A percentile compares a stretch with the other conserved stretches of the same genome.
phyloP scores from a whole-genome alignment of 1,140 invertebrate genomes.

The Zaprionus nigranus region DNA sequence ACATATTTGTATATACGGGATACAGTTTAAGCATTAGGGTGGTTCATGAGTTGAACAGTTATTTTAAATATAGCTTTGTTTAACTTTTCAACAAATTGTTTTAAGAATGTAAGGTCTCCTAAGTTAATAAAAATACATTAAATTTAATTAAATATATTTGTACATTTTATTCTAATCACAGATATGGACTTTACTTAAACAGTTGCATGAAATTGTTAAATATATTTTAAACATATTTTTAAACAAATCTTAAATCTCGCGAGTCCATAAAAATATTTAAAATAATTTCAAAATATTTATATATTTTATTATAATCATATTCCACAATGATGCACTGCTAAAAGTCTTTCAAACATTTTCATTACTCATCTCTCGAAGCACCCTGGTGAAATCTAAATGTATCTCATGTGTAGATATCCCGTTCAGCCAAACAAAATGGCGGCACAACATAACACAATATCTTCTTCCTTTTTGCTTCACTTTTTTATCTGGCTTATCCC shows the following conservation, averaged over 20 bases:
- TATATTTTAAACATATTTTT: too few relatives aligned
- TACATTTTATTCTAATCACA: too few relatives aligned
- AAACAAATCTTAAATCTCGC: not conserved
- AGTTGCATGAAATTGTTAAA: not conserved
- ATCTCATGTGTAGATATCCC: conserved; percentile 16
- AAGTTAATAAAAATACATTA: too few relatives aligned
- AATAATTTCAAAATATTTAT: not conserved
- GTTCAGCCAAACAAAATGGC: conserved; percentile 73
- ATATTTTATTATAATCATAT: not conserved
- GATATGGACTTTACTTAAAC: too few relatives aligned
- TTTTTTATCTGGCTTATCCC: conserved; percentile 33
- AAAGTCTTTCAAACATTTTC: not conserved
- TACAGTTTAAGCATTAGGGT: conserved; percentile 36
- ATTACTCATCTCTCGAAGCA: not conserved
- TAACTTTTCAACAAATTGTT: not conserved
- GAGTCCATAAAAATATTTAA: not conserved
- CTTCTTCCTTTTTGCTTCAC: conserved; percentile 36
- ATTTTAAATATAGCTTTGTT: not conserved
- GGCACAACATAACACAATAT: conserved; percentile 77
- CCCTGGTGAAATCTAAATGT: conserved; percentile 21
- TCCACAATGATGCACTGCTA: not conserved
- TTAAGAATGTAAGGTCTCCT: not conserved
- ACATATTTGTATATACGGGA: conserved; percentile 61
- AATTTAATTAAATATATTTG: too few relatives aligned
- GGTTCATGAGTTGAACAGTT: conserved; percentile 12